Evolutionary conservation across 2,888 invertebrate species (phyloP), one percentile per base, ranked within the genome.

Genomic region (Salticus scenicus): DNA sequence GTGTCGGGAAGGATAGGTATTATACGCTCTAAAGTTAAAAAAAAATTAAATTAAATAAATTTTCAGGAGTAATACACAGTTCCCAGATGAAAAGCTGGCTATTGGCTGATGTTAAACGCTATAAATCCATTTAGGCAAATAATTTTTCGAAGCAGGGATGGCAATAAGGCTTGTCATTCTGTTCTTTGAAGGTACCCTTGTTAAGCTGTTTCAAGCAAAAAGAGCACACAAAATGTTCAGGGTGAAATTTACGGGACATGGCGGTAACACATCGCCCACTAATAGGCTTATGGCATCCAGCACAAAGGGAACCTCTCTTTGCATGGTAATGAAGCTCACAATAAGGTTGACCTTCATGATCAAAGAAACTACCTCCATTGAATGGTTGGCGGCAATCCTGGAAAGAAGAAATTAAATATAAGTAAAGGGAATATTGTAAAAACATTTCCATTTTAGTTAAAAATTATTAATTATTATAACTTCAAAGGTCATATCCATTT

Each of bases 301-400:
- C 98, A 92, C 99, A 99, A 7, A 99, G 94, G 0, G 98, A 98
- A 76, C 99, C 99, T 37, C 98, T 94, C 91, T 97, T 97, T 88
- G 97, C 96, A 92, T 99, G 99, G 92, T 99, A 99, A 92, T 99
- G 99, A 0, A 97, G 98, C 93, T 99, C 99, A 92, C 99, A 99
- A 92, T 98, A 98, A 0, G 99, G 99, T 89, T 96, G 94, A 20
- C 98, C 98, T 91, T 99, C 98, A 92, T 98, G 98, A 92, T 99
- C 99, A 92, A 98, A 99, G 94, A 99, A 99, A 70, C 98, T 97
- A 0, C 98, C 98, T 30, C 97, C 97, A 91, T 97, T 96, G 93
- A 99, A 99, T 10, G 98, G 97, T 91, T 96, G 96, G 89, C 97
- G 95, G 92, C 99, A 99, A 91, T 99, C 98, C 99, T 99, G 93